Evolutionary conservation across 2,888 invertebrate species (phyloP).

Genomic region (Erpobdella octoculata): DNA sequence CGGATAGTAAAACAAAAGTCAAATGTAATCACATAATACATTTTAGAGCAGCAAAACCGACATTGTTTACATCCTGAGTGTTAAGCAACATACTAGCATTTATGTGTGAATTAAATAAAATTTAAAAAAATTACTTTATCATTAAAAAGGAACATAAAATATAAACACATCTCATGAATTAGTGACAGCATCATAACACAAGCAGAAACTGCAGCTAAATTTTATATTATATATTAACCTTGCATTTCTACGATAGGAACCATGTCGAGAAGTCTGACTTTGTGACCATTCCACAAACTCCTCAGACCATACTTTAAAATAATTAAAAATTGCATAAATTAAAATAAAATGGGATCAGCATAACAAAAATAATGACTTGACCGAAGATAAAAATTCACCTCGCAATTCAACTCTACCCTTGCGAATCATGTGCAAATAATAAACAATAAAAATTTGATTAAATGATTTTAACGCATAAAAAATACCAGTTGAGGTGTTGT

Average conservation of each 20-base stretch:
- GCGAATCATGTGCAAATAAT: no score
- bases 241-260: slow-evolving; percentile 33
- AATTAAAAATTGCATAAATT: not conserved
- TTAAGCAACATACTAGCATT: no score
- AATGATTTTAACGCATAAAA: no score
- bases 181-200: not conserved
- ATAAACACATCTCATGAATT: not conserved
- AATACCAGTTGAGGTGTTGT: no score
- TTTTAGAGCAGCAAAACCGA: no score
- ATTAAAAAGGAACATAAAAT: not conserved
- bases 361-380: not conserved
- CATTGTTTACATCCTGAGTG: no score
- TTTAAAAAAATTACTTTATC: not conserved
- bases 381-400: not conserved
- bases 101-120: no score
- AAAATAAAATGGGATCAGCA: not conserved
- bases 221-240: slow-evolving; percentile 21
- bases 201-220: not conserved
- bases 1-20: not conserved
- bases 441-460: no score
- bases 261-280: slow-evolving; percentile 40
- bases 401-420: no score
- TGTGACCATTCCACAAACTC: slow-evolving; percentile 37
- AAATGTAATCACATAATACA: not conserved
- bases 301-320: slow-evolving; percentile 36